A percentile compares a stretch with the other conserved stretches of the same genome.
phyloP scores from a whole-genome alignment of 2,888 invertebrate genomes.

The Caenorhabditis afra region DNA sequence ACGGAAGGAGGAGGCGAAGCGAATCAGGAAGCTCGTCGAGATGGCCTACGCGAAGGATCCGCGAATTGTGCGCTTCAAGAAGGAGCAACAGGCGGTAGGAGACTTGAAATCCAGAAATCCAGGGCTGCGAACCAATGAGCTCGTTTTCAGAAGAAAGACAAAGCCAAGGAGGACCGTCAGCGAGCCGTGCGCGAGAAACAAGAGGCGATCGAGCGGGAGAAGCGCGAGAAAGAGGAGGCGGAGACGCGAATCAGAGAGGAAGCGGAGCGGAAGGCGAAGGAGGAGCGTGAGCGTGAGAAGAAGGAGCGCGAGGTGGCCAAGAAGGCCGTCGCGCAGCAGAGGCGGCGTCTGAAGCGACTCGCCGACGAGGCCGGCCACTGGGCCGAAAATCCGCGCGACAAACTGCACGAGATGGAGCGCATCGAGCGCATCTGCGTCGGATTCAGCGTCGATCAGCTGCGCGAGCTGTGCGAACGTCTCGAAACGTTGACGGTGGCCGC shows the following conservation, averaged over 20 bases:
- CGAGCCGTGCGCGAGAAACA: constrained; percentile 58
- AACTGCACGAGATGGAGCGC: constrained; percentile 74
- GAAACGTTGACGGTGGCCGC: constrained; percentile 58
- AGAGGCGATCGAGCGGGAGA: constrained; percentile 65
- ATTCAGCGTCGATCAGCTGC: constrained; percentile 70
- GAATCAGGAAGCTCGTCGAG: constrained; percentile 93
- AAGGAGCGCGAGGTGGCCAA: constrained; percentile 80
- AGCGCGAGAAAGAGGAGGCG: constrained; percentile 70
- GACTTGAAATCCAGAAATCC: no score
- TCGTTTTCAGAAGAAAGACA: constrained; percentile 64
- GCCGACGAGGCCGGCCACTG: constrained; percentile 68
- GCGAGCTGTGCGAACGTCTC: constrained; percentile 69
- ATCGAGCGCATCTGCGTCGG: constrained; percentile 74
- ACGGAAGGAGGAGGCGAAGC: constrained; percentile 96
- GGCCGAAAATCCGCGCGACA: constrained; percentile 67
- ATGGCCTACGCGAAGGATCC: constrained; percentile 95
- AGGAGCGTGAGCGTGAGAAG: constrained; percentile 72
- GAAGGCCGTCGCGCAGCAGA: constrained; percentile 86
- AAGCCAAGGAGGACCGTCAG: constrained; percentile 64
- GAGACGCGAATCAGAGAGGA: constrained; percentile 66
- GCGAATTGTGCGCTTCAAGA: constrained; percentile 92
- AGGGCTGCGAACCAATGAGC: no score
- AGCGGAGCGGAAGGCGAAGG: constrained; percentile 57
- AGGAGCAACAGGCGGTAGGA: constrained; percentile 90
- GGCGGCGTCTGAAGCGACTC: constrained; percentile 89